Evolutionary conservation across 2,888 invertebrate genomes (phyloP), one percentile per base, ranked within the genome.

Genomic region (Ectemnius lituratus): DNA sequence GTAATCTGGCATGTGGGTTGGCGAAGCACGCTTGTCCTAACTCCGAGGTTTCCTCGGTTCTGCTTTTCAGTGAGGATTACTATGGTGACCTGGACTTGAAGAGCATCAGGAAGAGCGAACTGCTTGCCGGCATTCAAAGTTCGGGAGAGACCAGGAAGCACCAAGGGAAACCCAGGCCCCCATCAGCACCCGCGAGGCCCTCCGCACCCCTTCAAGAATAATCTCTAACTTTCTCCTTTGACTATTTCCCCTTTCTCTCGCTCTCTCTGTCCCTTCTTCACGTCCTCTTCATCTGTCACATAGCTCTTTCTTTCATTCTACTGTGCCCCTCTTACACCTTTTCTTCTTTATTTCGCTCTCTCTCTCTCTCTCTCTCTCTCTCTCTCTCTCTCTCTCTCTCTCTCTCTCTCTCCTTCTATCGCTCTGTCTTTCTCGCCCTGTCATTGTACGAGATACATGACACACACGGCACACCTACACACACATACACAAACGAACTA

Each of bases 1-100:
- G 37, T 8, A 8, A 37, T 37, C 8, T 37, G 37, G 37, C 37
- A 37, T 37, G 37, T 2, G 37, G 37, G 37, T 37, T 37, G 37
- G 37, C 5, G 37, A 37, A 11, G 37, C 72, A 67, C 16, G 83
- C 81, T 85, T 83, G 83, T 84, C 84, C 80, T 88, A 82, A 89
- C 84, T 78, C 67, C 84, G 37, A 82, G 83, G 84, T 84, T 85
- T 83, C 86, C 82, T 86, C 85, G 84, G 81, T 87, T 89, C 75
- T 88, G 88, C 84, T 91, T 93, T 94, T 93, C 96, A 97, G 97
- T 94, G 97, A 97, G 94, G 97, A 97, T 95, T 97, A 97, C 94
- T 97, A 97, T 91, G 97, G 97, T 86, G 97, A 97, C 92, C 93
- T 97, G 95, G 97, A 97, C 92, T 93, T 97, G 94, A 97, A 97